These are phyloP conservation scores for Iselma pallidipennis DNA, from an alignment of 2,888 invertebrate species.

Conservation along the genomic window DNA sequence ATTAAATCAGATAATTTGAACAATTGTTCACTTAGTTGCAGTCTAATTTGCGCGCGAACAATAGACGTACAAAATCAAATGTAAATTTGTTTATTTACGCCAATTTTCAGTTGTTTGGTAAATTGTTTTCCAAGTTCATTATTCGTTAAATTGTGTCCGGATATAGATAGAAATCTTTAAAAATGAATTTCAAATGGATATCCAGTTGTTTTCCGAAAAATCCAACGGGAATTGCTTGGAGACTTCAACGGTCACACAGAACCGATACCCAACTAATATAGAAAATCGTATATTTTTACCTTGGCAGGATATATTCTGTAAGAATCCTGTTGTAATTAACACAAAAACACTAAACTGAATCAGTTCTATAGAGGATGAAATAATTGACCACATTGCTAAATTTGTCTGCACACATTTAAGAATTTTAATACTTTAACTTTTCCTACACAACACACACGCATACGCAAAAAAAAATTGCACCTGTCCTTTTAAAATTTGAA, in stretches of 20 bases:
- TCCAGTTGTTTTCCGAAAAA: background rate
- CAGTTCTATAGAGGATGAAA: constrained; percentile 7
- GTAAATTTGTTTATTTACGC: no score
- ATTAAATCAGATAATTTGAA: background rate
- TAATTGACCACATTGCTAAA: constrained; percentile 21
- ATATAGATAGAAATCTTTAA: background rate
- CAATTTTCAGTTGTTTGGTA: background rate
- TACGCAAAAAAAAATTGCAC: constrained; percentile 4
- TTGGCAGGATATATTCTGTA: constrained; percentile 8
- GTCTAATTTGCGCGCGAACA: background rate
- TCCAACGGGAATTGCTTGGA: no score
- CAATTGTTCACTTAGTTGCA: background rate
- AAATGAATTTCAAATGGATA: background rate
- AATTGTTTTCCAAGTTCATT: background rate
- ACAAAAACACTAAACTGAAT: constrained; percentile 12
- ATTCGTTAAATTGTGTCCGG: background rate
- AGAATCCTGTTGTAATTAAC: constrained; percentile 14
- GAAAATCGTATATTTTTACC: constrained; percentile 10
- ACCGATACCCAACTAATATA: background rate
- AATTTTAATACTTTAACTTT: background rate
- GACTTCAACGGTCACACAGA: constrained; percentile 13
- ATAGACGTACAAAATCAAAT: background rate
- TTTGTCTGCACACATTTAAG: constrained; percentile 3
- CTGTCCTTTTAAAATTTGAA: background rate
- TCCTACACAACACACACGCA: constrained; percentile 11